phyloP scores from a whole-genome alignment of 2,113 vertebrate species.

The Hemibagrus wyckioides region DNA sequence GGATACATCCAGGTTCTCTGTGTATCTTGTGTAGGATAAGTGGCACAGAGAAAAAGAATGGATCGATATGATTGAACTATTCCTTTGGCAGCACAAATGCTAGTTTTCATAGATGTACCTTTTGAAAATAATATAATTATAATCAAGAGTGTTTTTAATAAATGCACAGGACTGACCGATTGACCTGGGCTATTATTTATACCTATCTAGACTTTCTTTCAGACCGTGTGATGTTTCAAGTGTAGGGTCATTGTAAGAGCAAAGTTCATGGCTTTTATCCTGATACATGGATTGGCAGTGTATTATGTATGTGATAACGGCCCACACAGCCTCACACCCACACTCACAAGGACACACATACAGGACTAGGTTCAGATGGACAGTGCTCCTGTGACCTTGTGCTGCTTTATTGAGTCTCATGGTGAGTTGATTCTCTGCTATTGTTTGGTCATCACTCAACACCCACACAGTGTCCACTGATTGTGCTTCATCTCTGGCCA shows the following conservation, averaged over 20 bases:
- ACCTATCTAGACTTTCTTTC: background rate
- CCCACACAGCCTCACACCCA: slow-evolving; percentile 34
- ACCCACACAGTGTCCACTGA: slow-evolving; percentile 52
- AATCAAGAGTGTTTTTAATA: background rate
- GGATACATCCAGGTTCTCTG: too few species aligned
- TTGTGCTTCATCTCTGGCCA: slow-evolving; percentile 46
- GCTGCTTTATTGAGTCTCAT: slow-evolving; percentile 58
- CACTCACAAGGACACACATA: slow-evolving; percentile 11
- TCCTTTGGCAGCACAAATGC: background rate
- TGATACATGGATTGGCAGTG: slow-evolving; percentile 51
- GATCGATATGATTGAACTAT: too few species aligned
- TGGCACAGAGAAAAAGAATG: too few species aligned
- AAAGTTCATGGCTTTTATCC: slow-evolving; percentile 42
- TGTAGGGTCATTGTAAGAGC: slow-evolving; percentile 9
- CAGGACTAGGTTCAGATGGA: slow-evolving; percentile 53
- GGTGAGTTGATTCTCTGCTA: slow-evolving; percentile 51
- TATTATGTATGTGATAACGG: slow-evolving; percentile 51
- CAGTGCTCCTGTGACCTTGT: slow-evolving; percentile 36
- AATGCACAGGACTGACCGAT: background rate
- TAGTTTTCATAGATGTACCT: background rate
- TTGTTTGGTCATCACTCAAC: slow-evolving; percentile 58
- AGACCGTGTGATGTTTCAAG: slow-evolving; percentile 16
- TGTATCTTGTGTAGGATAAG: too few species aligned
- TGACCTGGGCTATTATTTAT: background rate
- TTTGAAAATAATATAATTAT: background rate